phyloP scores from a whole-genome alignment of 1,140 invertebrate species.

The Pseudomyrmex dendroicus region DNA sequence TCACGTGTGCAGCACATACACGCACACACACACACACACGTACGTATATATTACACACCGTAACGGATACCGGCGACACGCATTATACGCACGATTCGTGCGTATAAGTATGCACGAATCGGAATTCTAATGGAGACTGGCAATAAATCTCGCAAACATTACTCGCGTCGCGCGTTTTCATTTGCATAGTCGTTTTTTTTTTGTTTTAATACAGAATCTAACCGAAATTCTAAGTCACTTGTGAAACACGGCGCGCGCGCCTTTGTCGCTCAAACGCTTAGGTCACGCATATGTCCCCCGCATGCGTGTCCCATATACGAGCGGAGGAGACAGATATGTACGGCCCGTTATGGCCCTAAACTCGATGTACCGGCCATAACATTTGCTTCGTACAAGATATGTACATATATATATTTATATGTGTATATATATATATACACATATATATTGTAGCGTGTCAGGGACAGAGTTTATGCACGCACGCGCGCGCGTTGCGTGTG shows the following conservation, averaged over 20 bases:
- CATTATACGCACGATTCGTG: neutral
- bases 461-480: neutral
- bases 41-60: constrained; percentile 8
- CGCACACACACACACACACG: neutral
- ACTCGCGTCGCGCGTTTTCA: neutral
- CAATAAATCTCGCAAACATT: neutral
- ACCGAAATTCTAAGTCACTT: neutral
- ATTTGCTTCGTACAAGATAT: constrained; percentile 8
- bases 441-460: constrained; percentile 29
- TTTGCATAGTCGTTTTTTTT: too few relatives aligned
- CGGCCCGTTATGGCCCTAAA: neutral
- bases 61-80: constrained; percentile 18
- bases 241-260: constrained; percentile 19
- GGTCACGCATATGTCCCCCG: neutral
- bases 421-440: too few relatives aligned
- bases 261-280: constrained; percentile 19
- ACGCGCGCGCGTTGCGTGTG: constrained; percentile 20
- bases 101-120: constrained; percentile 13
- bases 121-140: constrained; percentile 25
- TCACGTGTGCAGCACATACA: constrained; percentile 61
- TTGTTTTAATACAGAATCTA: neutral
- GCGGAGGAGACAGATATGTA: neutral
- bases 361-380: constrained; percentile 18
- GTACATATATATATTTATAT: too few relatives aligned
- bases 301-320: too few relatives aligned